Evolutionary conservation across 2,797 vertebrate species (phyloP).

Genomic region (Sciurus carolinensis): DNA sequence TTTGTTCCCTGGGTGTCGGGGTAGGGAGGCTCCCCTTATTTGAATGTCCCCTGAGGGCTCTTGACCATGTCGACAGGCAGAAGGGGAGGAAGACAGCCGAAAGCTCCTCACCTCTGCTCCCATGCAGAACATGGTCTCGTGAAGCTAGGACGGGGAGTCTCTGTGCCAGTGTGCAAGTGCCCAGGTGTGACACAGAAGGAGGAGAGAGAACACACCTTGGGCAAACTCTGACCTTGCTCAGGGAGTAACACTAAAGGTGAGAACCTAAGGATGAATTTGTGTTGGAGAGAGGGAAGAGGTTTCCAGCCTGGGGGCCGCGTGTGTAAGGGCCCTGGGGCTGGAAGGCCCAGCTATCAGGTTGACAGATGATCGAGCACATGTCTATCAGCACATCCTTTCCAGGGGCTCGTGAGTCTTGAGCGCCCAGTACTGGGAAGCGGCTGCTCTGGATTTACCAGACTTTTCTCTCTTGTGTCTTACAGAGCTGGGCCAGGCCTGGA

Average conservation of each 20-base stretch:
- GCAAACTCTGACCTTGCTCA: neutral
- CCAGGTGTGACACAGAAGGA: neutral
- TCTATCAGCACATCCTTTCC: neutral
- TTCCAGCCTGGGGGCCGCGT: neutral
- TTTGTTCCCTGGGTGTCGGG: neutral
- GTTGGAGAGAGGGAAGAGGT: neutral
- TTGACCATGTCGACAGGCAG: neutral
- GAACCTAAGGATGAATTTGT: neutral
- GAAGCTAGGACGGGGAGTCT: neutral
- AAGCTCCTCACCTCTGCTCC: neutral
- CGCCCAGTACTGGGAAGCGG: neutral
- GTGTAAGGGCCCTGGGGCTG: neutral
- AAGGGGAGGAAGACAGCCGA: neutral
- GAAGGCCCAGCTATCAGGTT: neutral
- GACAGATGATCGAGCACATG: accelerated
- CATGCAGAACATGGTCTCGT: neutral
- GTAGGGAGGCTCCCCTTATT: neutral
- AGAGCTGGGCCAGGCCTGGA: constrained; percentile 74
- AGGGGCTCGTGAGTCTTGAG: neutral
- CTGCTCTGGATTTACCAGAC: constrained; percentile 59
- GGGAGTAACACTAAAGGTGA: neutral
- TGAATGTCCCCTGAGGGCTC: neutral
- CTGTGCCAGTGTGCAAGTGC: neutral
- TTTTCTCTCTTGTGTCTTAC: constrained; percentile 80
- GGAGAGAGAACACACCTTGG: neutral